phyloP scores from a whole-genome alignment of 2,797 vertebrate species.

The Poeciliopsis presidionis region DNA sequence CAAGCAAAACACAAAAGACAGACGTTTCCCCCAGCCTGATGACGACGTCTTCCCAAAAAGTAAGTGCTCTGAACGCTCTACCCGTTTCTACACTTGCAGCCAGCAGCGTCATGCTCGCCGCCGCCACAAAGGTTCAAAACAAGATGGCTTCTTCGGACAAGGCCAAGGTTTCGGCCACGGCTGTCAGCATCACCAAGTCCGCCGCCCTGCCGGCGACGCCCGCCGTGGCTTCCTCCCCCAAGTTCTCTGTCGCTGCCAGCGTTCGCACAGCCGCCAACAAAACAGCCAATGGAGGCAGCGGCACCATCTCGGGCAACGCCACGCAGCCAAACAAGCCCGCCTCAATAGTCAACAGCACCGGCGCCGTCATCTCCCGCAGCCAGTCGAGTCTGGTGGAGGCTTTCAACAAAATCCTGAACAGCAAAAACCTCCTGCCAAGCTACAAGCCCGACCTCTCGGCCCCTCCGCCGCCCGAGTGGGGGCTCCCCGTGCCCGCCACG shows the following conservation, averaged over 20 bases:
- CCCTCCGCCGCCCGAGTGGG: conserved; percentile 84
- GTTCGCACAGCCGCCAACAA: conserved; percentile 82
- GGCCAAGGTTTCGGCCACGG: conserved; percentile 84
- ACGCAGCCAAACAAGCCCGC: conserved; percentile 85
- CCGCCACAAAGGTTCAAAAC: conserved; percentile 94
- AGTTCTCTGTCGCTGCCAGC: conserved; percentile 72
- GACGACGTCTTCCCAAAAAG: conserved; percentile 69
- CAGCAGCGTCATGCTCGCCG: conserved; percentile 95
- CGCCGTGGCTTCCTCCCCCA: conserved; percentile 68
- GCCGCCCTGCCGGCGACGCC: conserved; percentile 82
- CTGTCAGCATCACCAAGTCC: conserved; percentile 85
- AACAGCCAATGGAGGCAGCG: conserved; percentile 84
- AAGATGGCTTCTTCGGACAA: conserved; percentile 84
- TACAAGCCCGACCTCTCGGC: conserved; percentile 94
- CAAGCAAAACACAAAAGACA: conserved; percentile 68
- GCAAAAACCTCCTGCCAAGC: conserved; percentile 94
- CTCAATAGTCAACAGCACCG: conserved; percentile 82
- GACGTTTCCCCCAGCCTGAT: conserved; percentile 62
- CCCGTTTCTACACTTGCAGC: conserved; percentile 91
- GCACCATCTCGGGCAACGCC: conserved; percentile 50
- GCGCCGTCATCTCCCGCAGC: conserved; percentile 92
- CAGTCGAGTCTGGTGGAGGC: conserved; percentile 96
- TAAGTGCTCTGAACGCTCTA: conserved; percentile 83
- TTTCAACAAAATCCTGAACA: conserved; percentile 97
- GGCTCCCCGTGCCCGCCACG: conserved; percentile 85